A percentile compares a stretch with the other conserved stretches of the same genome.
Evolutionary conservation across 2,113 vertebrate genomes (phyloP).

Genomic region (Cyprinodon brontotheroides): DNA sequence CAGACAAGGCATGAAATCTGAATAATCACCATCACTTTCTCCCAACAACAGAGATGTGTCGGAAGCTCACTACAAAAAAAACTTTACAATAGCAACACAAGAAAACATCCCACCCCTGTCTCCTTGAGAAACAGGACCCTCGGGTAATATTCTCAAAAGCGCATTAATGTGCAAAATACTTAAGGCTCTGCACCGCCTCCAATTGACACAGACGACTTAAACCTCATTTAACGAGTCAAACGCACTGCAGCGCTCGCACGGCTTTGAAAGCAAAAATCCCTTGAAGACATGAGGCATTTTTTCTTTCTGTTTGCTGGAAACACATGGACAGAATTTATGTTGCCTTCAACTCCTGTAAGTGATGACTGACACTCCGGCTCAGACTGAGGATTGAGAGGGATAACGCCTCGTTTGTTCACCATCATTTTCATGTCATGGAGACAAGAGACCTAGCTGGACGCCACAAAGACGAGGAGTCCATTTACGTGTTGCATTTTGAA

Average conservation of each 20-base stretch:
- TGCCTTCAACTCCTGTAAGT: conserved; percentile 40
- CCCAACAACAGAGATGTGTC: conserved; percentile 57
- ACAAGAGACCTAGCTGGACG: conserved; percentile 40
- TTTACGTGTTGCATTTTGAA: conserved; percentile 26
- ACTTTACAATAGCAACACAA: conserved; percentile 72
- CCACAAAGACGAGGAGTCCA: conserved; percentile 46
- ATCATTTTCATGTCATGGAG: conserved; percentile 34
- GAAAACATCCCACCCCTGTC: conserved; percentile 67
- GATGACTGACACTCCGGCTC: conserved; percentile 59
- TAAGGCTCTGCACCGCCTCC: conserved; percentile 80
- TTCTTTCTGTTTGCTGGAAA: conserved; percentile 40
- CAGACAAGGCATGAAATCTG: conserved; percentile 84
- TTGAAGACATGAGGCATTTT: conserved; percentile 70
- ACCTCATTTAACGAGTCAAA: conserved; percentile 81
- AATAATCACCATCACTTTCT: conserved; percentile 79
- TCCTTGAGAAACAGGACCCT: conserved; percentile 70
- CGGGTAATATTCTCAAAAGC: conserved; percentile 81
- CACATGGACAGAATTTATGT: conserved; percentile 22
- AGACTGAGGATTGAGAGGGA: conserved; percentile 50
- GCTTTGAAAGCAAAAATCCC: conserved; percentile 67
- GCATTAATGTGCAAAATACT: conserved; percentile 84
- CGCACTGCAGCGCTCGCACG: conserved; percentile 67
- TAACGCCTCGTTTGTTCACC: conserved; percentile 61
- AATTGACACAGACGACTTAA: conserved; percentile 82
- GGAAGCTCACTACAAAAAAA: conserved; percentile 66